These are phyloP conservation scores for Clarias magur DNA, from an alignment of 2,113 vertebrate genomes.

Conservation along the genomic window DNA sequence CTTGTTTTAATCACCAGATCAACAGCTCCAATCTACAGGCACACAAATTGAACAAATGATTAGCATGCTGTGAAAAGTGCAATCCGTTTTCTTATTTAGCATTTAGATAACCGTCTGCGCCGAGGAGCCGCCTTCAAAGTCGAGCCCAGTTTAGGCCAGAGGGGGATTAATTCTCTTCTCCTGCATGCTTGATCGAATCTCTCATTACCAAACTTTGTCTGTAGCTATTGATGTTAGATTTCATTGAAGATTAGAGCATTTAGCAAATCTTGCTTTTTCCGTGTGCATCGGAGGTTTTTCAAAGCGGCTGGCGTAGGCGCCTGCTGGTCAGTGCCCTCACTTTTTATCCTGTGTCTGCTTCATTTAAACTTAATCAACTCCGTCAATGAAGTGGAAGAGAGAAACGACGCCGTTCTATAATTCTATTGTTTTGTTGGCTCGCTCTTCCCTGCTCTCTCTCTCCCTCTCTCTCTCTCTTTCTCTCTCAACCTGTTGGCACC, in stretches of 20 bases:
- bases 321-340: conserved; percentile 97
- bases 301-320: conserved; percentile 79
- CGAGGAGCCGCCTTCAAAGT: conserved; percentile 98
- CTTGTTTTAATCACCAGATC: conserved; percentile 92
- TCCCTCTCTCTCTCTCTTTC: conserved; percentile 85
- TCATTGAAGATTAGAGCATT: conserved; percentile 99
- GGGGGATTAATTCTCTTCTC: conserved; percentile 98
- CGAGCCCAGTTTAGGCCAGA: conserved; percentile 97
- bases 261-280: conserved; percentile 98
- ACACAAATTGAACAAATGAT: conserved; percentile 98
- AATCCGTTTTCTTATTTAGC: conserved; percentile 99
- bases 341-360: conserved; percentile 99
- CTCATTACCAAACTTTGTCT: conserved; percentile 99
- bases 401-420: conserved; percentile 91
- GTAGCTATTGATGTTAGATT: conserved; percentile 98
- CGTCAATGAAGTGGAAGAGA: conserved; percentile 99
- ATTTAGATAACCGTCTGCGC: conserved; percentile 99
- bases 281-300: conserved; percentile 91
- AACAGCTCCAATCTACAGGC: conserved; percentile 87
- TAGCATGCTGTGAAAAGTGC: conserved; percentile 99
- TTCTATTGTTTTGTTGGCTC: conserved; percentile 91
- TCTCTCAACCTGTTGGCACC: conserved; percentile 82
- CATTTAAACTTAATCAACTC: conserved; percentile 99
- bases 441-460: conserved; percentile 85
- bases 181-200: conserved; percentile 99